A percentile compares a stretch with the other conserved stretches of the same genome.
These are phyloP conservation scores for Melikaiella ostensackeni DNA, from an alignment of 2,888 invertebrate species.

Conservation along the genomic window DNA sequence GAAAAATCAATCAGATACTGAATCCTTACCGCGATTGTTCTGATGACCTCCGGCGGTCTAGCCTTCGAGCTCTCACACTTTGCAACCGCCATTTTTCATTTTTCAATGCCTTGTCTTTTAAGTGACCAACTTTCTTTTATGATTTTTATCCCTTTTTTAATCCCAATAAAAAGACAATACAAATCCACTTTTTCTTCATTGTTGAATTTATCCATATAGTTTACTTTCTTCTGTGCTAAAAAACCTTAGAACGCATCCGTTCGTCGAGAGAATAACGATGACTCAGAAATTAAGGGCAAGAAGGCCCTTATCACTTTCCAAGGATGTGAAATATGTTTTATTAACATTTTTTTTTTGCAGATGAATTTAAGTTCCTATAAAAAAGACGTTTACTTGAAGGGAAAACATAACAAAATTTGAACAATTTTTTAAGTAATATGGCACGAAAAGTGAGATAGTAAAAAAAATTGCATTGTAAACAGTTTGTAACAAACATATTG, in stretches of 20 bases:
- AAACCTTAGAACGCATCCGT: neutral
- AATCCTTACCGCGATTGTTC: constrained; percentile 60
- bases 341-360: too few relatives aligned
- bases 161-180: constrained; percentile 11
- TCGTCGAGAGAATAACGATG: neutral
- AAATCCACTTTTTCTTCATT: constrained; percentile 12
- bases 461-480: too few relatives aligned
- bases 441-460: too few relatives aligned
- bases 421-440: too few relatives aligned
- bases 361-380: too few relatives aligned
- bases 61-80: constrained; percentile 17
- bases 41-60: constrained; percentile 47
- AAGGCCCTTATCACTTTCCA: too few relatives aligned
- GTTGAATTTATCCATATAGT: neutral
- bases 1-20: constrained; percentile 58
- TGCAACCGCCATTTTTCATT: constrained; percentile 39
- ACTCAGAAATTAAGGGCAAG: too few relatives aligned
- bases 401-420: too few relatives aligned
- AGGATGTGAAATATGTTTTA: too few relatives aligned
- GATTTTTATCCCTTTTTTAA: constrained; percentile 9
- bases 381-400: too few relatives aligned
- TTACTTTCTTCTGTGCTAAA: neutral
- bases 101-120: constrained; percentile 37
- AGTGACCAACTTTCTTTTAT: neutral
- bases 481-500: too few relatives aligned